Evolutionary conservation across 2,113 vertebrate genomes (phyloP).

Genomic region (Dolichallabes microphthalmus): DNA sequence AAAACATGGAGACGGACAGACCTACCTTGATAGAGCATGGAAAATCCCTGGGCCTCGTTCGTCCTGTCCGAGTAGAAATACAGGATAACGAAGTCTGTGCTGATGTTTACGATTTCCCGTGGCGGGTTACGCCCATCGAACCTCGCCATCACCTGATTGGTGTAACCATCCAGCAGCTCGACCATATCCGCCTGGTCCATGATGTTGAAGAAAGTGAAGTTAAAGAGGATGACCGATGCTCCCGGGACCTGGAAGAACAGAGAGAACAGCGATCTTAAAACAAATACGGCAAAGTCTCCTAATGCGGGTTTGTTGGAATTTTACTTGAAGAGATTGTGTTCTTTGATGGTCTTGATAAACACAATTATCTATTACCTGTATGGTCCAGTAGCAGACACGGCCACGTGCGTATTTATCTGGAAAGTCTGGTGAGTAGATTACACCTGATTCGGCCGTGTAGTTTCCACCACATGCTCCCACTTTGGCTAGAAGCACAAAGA

Average conservation of each 20-base stretch:
- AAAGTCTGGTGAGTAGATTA: constrained; percentile 94
- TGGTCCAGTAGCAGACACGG: constrained; percentile 93
- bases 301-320: background rate
- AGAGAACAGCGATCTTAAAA: background rate
- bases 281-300: background rate
- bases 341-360: background rate
- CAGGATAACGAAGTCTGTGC: constrained; percentile 86
- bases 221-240: constrained; percentile 82
- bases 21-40: constrained; percentile 80
- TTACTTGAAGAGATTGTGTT: background rate
- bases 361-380: constrained; percentile 65
- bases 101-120: constrained; percentile 82
- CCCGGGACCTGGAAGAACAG: constrained; percentile 70
- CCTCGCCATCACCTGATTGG: constrained; percentile 83
- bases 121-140: constrained; percentile 86
- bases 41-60: constrained; percentile 92
- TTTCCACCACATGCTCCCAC: constrained; percentile 93
- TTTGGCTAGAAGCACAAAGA: constrained; percentile 71
- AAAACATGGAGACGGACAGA: too few relatives aligned
- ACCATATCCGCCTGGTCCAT: constrained; percentile 94
- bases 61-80: constrained; percentile 95
- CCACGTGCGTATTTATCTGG: constrained; percentile 84
- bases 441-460: constrained; percentile 80
- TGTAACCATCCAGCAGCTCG: constrained; percentile 89
- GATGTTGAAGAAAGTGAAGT: constrained; percentile 91